These are phyloP conservation scores for Eubasilissa regina DNA, from an alignment of 1,140 invertebrate species.

Conservation along the genomic window DNA sequence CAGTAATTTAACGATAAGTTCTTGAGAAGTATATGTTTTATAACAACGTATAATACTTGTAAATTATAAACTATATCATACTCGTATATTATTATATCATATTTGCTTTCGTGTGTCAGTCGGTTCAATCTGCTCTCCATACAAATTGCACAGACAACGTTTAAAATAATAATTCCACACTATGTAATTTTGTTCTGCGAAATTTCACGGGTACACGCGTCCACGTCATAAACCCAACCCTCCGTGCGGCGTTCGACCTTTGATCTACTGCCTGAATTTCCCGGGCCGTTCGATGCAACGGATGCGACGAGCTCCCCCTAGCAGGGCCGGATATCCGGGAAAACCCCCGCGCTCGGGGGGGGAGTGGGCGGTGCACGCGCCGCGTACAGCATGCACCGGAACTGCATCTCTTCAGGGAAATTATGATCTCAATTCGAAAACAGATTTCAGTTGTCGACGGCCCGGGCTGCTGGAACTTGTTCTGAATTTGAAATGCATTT, in stretches of 20 bases:
- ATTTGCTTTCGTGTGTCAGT: no score
- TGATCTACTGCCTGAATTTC: constrained; percentile 30
- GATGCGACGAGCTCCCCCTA: background rate
- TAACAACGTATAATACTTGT: no score
- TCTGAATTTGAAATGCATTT: background rate
- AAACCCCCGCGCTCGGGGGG: background rate
- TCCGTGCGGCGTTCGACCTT: constrained; percentile 16
- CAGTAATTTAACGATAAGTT: no score
- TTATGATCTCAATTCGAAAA: constrained; percentile 20
- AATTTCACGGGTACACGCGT: no score
- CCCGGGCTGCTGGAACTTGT: background rate
- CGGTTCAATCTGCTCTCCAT: no score
- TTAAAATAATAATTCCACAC: no score
- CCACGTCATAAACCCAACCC: no score
- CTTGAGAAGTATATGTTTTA: no score
- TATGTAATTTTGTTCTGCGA: no score
- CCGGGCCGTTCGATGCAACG: constrained; percentile 35
- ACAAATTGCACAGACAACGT: no score
- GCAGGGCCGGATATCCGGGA: constrained; percentile 1
- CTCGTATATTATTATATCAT: no score
- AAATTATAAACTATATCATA: no score
- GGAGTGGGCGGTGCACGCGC: background rate
- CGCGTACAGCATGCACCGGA: background rate
- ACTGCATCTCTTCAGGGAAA: background rate
- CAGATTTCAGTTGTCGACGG: background rate